Evolutionary conservation across 2,888 invertebrate genomes (phyloP), one percentile per base, ranked within the genome.

Genomic region (Eledona agricola): DNA sequence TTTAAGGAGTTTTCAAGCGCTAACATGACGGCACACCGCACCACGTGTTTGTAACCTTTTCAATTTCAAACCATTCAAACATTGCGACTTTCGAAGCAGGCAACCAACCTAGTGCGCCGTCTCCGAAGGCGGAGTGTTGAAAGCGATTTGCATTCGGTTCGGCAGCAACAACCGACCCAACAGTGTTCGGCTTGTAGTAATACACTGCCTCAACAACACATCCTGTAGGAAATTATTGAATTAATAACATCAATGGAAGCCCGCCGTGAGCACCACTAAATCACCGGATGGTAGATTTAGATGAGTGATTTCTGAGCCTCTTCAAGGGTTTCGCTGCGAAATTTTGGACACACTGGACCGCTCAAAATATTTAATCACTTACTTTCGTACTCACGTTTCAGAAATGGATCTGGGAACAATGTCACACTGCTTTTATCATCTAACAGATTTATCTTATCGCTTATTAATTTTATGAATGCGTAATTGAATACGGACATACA

Each of bases 171-270:
- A 12, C 10, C 19, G 35, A 20, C 22, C 9, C 7, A 25, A 12
- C 25, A 11, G 10, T 7, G 38, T 4, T 25, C 13, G 12, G 23
- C 12, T 34, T 17, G 19, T n/a, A n/a, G 19, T 31, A 35, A 34
- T 51, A 28, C 22, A 29, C 9, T 32, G 25, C 29, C 23, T 31
- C 31, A 17, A 31, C 34, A 17, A 13, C 26, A 54, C 54, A 54
- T 54, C 54, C 54, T 54, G 54, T 54, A 50, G 12, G 35, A 49
- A 34, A 47, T 53, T 42, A 43, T 43, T 54, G 50, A 19, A 42
- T 29, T 54, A 54, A 54, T 54, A 42, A 50, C 45, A 25, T 50
- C 50, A 54, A 54, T 54, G 50, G 29, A 49, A 22, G 31, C 26
- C 46, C 35, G 16, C 46, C 16, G 19, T 46, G 7, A 35, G 23